phyloP scores from a whole-genome alignment of 2,888 invertebrate species.

The Odiellus spinosus region DNA sequence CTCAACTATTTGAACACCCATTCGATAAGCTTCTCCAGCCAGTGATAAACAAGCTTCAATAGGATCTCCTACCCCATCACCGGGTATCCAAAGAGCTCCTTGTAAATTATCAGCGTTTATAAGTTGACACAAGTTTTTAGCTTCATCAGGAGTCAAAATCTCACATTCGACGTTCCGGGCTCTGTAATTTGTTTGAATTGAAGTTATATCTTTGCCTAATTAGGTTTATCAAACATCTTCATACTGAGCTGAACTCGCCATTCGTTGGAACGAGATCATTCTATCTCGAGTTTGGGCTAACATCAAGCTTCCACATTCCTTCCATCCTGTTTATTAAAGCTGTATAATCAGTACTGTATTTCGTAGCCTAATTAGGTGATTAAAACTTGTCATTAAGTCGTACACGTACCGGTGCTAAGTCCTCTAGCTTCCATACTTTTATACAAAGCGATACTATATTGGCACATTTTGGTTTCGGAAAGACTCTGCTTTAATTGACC shows the following conservation, averaged over 20 bases:
- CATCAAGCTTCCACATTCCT: constrained; percentile 73
- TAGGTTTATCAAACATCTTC: no score
- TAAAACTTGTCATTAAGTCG: no score
- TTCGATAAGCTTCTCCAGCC: constrained; percentile 38
- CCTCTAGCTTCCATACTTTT: constrained; percentile 55
- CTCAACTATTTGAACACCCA: constrained; percentile 61
- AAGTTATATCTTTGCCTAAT: no score
- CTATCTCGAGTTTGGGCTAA: constrained; percentile 69
- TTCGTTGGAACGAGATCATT: constrained; percentile 62
- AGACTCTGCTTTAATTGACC: constrained; percentile 70
- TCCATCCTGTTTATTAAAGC: constrained; percentile 45
- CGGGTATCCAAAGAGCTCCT: constrained; percentile 87
- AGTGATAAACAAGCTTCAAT: constrained; percentile 55
- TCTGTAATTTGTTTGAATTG: no score
- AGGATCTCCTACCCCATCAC: constrained; percentile 79
- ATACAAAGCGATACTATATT: constrained; percentile 57
- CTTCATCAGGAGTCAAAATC: constrained; percentile 57
- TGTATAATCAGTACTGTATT: no score
- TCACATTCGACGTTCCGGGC: constrained; percentile 60
- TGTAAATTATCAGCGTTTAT: constrained; percentile 56
- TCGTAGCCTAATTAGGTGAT: no score
- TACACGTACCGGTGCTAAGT: constrained; percentile 41
- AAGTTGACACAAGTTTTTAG: constrained; percentile 56
- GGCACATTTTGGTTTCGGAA: constrained; percentile 62
- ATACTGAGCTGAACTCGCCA: constrained; percentile 70